phyloP scores from a whole-genome alignment of 2,888 invertebrate species.

The Diarsia brunnea region DNA sequence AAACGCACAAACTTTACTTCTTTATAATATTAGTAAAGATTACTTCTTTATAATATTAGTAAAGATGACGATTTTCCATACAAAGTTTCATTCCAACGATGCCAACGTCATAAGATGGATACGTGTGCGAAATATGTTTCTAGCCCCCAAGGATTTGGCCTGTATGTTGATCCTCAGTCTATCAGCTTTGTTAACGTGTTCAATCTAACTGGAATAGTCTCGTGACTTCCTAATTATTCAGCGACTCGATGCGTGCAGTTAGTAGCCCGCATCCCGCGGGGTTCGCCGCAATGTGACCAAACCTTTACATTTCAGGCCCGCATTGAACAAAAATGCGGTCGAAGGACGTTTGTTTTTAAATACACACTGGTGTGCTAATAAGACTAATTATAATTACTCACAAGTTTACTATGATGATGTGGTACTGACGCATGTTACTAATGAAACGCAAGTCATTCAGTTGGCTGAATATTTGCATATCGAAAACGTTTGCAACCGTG shows the following conservation, averaged over 20 bases:
- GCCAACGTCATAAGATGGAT: too few species aligned
- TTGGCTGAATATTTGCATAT: slow-evolving; percentile 46
- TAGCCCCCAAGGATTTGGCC: too few species aligned
- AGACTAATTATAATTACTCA: slow-evolving; percentile 52
- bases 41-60: too few species aligned
- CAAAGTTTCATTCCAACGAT: too few species aligned
- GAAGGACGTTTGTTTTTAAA: slow-evolving; percentile 60
- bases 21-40: too few species aligned
- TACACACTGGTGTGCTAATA: slow-evolving; percentile 47
- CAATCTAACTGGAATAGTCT: background rate
- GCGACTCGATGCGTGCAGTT: background rate
- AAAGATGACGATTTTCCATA: too few species aligned
- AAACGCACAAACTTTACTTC: too few species aligned
- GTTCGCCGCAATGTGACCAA: background rate
- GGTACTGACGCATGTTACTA: slow-evolving; percentile 44
- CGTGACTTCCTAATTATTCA: background rate
- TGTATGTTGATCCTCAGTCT: too few species aligned
- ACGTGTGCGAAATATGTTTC: too few species aligned
- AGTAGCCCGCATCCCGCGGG: background rate
- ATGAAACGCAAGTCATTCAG: slow-evolving; percentile 37
- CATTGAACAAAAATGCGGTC: slow-evolving; percentile 64
- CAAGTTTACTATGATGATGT: slow-evolving; percentile 24
- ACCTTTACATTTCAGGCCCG: slow-evolving; percentile 50
- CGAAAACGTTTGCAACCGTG: slow-evolving; percentile 22
- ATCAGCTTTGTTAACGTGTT: too few species aligned